Conservation (phyloP, 2,113 vertebrate genomes). For the Nicator chloris region DNA sequence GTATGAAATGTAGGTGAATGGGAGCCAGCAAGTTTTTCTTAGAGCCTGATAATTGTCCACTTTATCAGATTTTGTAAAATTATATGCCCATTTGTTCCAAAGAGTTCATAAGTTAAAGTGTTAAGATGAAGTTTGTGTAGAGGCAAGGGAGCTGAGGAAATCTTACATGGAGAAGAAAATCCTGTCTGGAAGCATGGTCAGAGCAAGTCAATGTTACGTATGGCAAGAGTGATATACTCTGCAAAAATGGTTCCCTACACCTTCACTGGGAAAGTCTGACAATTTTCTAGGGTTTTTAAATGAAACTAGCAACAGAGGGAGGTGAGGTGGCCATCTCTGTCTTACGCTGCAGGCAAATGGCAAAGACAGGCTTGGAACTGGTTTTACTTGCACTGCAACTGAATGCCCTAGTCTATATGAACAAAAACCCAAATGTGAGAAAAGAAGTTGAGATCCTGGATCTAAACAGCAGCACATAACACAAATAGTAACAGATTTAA, state of each 20-base stretch:
- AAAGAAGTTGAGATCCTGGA: background rate
- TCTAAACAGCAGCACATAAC: background rate
- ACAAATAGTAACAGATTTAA: background rate
- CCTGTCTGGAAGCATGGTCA: background rate
- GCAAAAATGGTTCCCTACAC: background rate
- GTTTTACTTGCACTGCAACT: background rate
- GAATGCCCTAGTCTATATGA: background rate
- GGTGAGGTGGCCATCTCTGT: background rate
- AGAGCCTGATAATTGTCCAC: background rate
- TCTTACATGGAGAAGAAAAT: background rate
- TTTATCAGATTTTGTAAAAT: background rate
- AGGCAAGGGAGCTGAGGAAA: background rate
- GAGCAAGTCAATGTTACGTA: background rate
- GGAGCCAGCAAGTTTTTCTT: background rate
- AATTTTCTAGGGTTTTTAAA: background rate
- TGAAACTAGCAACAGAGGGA: background rate
- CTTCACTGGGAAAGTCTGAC: background rate
- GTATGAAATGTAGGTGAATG: background rate
- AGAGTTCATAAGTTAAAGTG: background rate
- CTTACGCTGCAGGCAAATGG: background rate
- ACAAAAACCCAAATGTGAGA: rapidly evolving
- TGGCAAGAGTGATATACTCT: background rate
- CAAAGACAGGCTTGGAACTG: background rate
- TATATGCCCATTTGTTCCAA: background rate
- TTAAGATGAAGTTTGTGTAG: background rate